Conservation (phyloP, 2,888 invertebrate genomes). For the Coecobrya sp. region DNA sequence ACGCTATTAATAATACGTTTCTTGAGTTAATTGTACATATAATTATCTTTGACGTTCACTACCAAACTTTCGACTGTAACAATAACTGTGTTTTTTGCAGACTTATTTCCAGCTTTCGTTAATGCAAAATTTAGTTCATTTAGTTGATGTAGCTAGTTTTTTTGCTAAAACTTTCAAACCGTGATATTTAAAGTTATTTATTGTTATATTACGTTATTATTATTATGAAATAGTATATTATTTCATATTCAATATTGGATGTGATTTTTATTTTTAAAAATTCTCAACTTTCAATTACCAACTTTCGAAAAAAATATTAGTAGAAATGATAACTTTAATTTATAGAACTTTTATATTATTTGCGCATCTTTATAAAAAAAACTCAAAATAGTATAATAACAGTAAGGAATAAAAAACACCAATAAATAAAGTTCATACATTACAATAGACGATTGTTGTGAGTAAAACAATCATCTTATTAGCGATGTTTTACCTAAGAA, state of each 20-base stretch:
- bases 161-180: slow-evolving; percentile 72
- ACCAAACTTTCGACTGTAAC: slow-evolving; percentile 24
- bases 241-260: slow-evolving; percentile 61
- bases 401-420: slow-evolving; percentile 8
- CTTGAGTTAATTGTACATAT: slow-evolving; percentile 24
- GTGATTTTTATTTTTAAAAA: slow-evolving; percentile 73
- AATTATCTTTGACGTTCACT: slow-evolving; percentile 40
- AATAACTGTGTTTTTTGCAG: slow-evolving; percentile 23
- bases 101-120: slow-evolving; percentile 29
- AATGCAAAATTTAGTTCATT: slow-evolving; percentile 32
- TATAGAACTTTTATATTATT: slow-evolving; percentile 23
- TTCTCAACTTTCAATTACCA: slow-evolving; percentile 48
- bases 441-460: slow-evolving; percentile 70
- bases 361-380: slow-evolving; percentile 36
- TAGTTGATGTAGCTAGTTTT: slow-evolving; percentile 39
- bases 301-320: not conserved
- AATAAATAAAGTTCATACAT: slow-evolving; percentile 18
- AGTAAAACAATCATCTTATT: slow-evolving; percentile 74
- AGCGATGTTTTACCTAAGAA: slow-evolving; percentile 77
- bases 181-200: slow-evolving; percentile 72
- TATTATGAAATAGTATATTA: not conserved
- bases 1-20: not conserved
- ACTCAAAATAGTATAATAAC: not conserved
- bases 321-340: slow-evolving; percentile 2
- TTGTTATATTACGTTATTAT: not conserved